Evolutionary conservation across 2,797 vertebrate species (phyloP).

Genomic region (Siniperca undulata): DNA sequence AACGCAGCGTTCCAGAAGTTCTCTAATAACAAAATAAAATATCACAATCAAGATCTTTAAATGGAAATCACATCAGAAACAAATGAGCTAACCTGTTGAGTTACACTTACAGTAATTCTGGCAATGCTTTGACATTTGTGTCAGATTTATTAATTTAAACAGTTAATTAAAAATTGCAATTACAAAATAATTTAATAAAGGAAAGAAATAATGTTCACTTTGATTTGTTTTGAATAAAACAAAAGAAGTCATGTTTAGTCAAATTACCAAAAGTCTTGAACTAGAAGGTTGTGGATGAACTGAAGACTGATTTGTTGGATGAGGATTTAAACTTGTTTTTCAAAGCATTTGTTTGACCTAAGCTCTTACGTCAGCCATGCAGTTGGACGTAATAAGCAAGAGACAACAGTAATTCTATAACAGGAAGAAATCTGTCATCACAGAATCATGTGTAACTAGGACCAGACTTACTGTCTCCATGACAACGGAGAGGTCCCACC

Average conservation of each 20-base stretch:
- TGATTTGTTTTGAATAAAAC: not conserved
- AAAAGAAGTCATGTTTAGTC: not conserved
- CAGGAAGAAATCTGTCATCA: not conserved
- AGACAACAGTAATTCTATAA: not conserved
- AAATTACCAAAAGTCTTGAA: no score
- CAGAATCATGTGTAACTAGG: not conserved
- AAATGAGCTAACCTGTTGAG: not conserved
- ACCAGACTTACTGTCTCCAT: constrained; percentile 91
- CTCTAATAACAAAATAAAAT: constrained; percentile 62
- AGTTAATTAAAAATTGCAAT: not conserved
- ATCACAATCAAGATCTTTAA: not conserved
- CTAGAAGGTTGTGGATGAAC: not conserved
- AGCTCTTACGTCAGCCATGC: not conserved
- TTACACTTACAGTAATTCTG: not conserved
- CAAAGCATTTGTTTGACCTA: not conserved
- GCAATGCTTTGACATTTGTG: not conserved
- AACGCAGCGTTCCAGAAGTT: constrained; percentile 94
- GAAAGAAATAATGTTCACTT: not conserved
- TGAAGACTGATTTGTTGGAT: not conserved
- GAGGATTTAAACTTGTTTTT: not conserved
- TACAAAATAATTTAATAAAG: not conserved
- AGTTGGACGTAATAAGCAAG: not conserved
- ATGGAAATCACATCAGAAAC: not conserved
- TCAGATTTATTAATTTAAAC: not conserved
- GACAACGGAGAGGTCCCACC: constrained; percentile 92